These are phyloP conservation scores for Steromphala cineraria DNA, from an alignment of 2,888 invertebrate genomes.

Conservation along the genomic window DNA sequence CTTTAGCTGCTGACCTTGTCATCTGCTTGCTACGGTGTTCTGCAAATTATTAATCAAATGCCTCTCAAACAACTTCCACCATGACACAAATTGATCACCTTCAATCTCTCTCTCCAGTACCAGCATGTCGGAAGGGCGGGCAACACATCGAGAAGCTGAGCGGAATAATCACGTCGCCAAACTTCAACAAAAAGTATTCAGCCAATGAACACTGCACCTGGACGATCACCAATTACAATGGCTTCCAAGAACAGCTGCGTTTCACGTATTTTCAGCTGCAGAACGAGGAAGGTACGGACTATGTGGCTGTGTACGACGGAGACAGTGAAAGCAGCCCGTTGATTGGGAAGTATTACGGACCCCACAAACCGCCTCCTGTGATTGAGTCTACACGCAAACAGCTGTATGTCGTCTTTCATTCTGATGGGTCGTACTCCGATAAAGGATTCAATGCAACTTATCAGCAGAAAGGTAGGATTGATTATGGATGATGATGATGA, in stretches of 20 bases:
- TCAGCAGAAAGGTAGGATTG: constrained; percentile 57
- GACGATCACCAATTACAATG: constrained; percentile 44
- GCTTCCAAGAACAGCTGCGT: constrained; percentile 48
- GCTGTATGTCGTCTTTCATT: constrained; percentile 49
- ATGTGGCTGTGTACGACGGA: constrained; percentile 56
- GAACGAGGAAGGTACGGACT: constrained; percentile 42
- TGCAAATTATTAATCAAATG: no score
- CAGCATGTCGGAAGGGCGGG: constrained; percentile 40
- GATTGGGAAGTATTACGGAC: constrained; percentile 48
- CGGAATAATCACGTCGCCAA: constrained; percentile 54
- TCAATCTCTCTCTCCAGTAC: neutral
- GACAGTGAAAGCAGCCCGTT: constrained; percentile 35
- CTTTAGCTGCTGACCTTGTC: no score
- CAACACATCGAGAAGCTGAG: constrained; percentile 28
- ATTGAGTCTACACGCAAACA: constrained; percentile 51
- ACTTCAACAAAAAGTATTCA: constrained; percentile 47
- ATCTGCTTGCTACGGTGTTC: no score
- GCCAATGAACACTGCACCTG: constrained; percentile 50
- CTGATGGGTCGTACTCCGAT: constrained; percentile 36
- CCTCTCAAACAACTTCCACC: no score
- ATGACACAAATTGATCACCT: no score
- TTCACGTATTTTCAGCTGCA: constrained; percentile 43
- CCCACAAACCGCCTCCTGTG: constrained; percentile 37
- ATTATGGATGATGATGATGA: no score
- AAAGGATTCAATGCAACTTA: constrained; percentile 61